Evolutionary conservation across 1,140 invertebrate species (phyloP).

Genomic region (Euwallacea similis): DNA sequence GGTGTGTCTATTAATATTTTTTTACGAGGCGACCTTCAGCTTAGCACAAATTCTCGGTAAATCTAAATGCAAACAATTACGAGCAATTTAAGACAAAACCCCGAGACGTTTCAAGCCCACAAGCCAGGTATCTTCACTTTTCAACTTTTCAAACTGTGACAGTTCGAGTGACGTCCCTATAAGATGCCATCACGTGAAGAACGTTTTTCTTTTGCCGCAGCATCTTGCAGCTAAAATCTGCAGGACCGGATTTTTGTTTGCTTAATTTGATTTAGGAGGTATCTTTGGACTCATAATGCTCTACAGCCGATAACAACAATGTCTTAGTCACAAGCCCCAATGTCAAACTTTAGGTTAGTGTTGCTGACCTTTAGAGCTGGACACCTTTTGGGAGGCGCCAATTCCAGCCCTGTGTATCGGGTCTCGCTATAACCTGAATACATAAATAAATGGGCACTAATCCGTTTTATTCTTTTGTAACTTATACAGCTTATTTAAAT

Average conservation of each 20-base stretch:
- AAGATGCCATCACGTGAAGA: not conserved
- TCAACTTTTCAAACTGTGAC: not conserved
- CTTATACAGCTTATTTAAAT: conserved; percentile 40
- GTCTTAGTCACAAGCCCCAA: too few relatives aligned
- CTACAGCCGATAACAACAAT: too few relatives aligned
- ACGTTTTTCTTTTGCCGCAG: not conserved
- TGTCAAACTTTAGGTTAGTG: not conserved
- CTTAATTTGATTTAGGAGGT: not conserved
- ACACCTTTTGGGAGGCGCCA: not conserved
- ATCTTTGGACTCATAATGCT: too few relatives aligned
- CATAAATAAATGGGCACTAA: conserved; percentile 37
- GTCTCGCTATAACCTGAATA: conserved; percentile 32
- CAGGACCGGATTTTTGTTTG: not conserved
- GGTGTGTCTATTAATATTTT: not conserved
- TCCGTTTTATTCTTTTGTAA: conserved; percentile 39
- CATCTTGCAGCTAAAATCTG: not conserved
- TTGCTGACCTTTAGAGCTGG: not conserved
- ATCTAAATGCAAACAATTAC: conserved; percentile 24
- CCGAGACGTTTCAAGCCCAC: conserved; percentile 18
- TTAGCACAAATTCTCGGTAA: not conserved
- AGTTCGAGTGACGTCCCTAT: conserved; percentile 8
- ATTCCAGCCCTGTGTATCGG: conserved; percentile 24
- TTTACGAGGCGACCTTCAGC: not conserved
- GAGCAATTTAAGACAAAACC: conserved; percentile 10
- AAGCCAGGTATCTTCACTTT: conserved; percentile 14